phyloP scores from a whole-genome alignment of 2,797 vertebrate species.

The Myotis myotis region DNA sequence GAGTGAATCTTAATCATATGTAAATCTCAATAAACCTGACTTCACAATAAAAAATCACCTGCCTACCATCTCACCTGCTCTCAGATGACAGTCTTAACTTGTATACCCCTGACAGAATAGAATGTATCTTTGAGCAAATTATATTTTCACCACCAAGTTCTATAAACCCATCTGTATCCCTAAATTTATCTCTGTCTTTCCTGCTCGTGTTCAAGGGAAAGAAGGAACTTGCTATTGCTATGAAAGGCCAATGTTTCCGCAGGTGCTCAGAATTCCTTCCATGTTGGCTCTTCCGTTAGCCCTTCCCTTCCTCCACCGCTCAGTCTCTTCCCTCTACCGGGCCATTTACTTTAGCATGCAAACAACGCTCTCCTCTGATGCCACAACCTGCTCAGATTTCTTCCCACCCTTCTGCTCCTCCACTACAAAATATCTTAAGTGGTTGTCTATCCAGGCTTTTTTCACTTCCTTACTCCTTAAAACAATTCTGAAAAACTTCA shows the following conservation, averaged over 20 bases:
- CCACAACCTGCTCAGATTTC: not conserved
- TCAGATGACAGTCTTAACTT: not conserved
- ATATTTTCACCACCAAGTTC: not conserved
- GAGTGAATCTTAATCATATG: not conserved
- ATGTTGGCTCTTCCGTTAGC: not conserved
- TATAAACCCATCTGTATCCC: not conserved
- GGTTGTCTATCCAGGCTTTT: not conserved
- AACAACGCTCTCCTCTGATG: too few species aligned
- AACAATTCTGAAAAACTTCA: slow-evolving; percentile 34
- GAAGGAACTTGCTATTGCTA: not conserved
- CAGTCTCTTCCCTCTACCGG: not conserved
- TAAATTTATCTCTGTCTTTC: not conserved
- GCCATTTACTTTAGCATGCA: not conserved
- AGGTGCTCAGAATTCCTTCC: not conserved
- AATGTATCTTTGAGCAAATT: not conserved
- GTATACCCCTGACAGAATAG: not conserved
- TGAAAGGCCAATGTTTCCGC: not conserved
- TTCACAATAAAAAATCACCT: not conserved
- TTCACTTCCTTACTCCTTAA: not conserved
- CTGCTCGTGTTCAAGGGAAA: not conserved
- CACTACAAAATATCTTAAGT: not conserved
- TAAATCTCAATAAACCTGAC: not conserved
- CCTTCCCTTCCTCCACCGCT: not conserved
- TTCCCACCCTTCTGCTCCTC: not conserved
- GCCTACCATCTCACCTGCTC: not conserved